A percentile compares a stretch with the other conserved stretches of the same genome.
phyloP scores from a whole-genome alignment of 2,888 invertebrate species.

The Phania funesta region DNA sequence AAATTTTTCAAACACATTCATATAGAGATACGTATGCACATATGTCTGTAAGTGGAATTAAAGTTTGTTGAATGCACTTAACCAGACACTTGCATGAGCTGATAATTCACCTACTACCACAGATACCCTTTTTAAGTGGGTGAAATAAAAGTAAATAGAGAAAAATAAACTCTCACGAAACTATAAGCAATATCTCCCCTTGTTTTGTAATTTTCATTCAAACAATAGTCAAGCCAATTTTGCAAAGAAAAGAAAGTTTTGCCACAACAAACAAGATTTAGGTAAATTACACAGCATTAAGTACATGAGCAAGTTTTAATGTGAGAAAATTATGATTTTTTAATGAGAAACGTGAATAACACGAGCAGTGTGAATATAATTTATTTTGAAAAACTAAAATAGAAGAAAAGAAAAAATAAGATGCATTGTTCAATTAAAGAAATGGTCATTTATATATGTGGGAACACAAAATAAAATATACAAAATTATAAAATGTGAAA shows the following conservation, averaged over 20 bases:
- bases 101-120: constrained; percentile 41
- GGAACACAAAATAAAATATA: no score
- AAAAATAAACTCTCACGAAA: constrained; percentile 15
- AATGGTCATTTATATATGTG: no score
- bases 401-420: no score
- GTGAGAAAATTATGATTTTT: constrained; percentile 35
- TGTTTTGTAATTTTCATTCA: not conserved
- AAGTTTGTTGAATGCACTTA: not conserved
- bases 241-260: constrained; percentile 51
- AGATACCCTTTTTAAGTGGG: constrained; percentile 30
- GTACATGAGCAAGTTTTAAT: constrained; percentile 14
- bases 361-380: constrained; percentile 44
- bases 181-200: constrained; percentile 9
- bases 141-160: constrained; percentile 8
- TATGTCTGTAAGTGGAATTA: no score
- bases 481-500: no score
- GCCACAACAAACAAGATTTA: not conserved
- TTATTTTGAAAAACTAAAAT: constrained; percentile 1
- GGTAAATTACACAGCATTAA: constrained; percentile 17
- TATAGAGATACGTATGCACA: no score
- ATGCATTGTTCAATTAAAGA: no score
- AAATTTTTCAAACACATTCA: not conserved
- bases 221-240: constrained; percentile 3
- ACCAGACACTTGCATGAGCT: not conserved
- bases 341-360: constrained; percentile 39